Evolutionary conservation across 2,797 vertebrate genomes (phyloP).

Genomic region (Heliangelus exortis): DNA sequence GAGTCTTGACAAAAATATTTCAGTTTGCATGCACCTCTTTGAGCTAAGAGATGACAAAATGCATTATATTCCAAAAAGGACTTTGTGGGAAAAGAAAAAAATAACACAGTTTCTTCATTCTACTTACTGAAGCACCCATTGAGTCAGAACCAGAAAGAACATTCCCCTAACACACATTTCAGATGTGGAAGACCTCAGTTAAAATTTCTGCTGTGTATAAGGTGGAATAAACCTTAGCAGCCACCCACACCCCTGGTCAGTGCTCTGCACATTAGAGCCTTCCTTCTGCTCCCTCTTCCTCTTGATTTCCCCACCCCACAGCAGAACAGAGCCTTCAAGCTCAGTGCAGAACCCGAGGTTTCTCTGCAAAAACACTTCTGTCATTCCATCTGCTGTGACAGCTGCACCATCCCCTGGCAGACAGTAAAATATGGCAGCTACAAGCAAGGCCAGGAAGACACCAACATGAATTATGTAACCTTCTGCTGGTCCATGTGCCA

Average conservation of each 20-base stretch:
- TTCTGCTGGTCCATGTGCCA: background rate
- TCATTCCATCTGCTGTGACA: constrained; percentile 3
- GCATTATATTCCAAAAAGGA: too few species aligned
- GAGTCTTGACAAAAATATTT: background rate
- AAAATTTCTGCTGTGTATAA: background rate
- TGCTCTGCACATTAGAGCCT: fast-evolving
- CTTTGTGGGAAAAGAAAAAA: background rate
- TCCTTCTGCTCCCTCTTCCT: background rate
- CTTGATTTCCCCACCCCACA: background rate
- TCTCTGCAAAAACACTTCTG: background rate
- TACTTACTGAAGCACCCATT: background rate
- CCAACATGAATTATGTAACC: background rate
- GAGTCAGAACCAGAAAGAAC: background rate
- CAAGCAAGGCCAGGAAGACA: background rate
- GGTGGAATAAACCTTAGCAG: background rate
- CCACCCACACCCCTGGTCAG: fast-evolving
- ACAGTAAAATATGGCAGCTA: fast-evolving
- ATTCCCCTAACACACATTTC: background rate
- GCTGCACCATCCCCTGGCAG: background rate
- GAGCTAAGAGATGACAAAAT: background rate
- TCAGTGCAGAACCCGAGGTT: background rate
- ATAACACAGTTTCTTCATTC: background rate
- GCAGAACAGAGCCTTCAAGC: background rate
- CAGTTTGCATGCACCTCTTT: fast-evolving
- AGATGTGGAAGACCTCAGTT: fast-evolving